phyloP scores from a whole-genome alignment of 2,888 invertebrate species.

The Drosophila greeni region DNA sequence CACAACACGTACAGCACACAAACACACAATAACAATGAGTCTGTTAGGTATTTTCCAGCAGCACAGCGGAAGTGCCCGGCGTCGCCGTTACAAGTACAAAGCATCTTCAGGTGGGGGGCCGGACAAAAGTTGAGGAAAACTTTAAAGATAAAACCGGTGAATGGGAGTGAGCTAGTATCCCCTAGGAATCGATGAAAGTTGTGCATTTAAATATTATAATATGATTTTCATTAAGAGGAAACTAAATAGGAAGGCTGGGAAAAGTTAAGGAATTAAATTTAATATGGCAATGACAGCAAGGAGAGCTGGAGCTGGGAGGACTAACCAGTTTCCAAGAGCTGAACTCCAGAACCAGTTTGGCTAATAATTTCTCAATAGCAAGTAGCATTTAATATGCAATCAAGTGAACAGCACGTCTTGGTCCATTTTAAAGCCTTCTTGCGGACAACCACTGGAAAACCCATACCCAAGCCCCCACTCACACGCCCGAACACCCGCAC shows the following conservation, averaged over 20 bases:
- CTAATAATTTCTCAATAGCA: neutral
- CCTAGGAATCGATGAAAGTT: neutral
- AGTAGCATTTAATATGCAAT: constrained; percentile 22
- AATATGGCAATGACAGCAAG: neutral
- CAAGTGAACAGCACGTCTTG: constrained; percentile 13
- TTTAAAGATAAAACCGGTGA: constrained; percentile 62
- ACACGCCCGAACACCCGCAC: constrained; percentile 10
- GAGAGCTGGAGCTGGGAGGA: neutral
- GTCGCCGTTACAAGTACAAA: constrained; percentile 19
- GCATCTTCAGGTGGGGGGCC: constrained; percentile 27
- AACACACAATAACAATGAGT: constrained; percentile 11
- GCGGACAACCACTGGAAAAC: constrained; percentile 21
- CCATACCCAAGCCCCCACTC: constrained; percentile 2
- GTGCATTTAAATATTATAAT: constrained; percentile 1
- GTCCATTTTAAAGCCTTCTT: constrained; percentile 38
- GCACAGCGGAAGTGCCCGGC: constrained; percentile 25
- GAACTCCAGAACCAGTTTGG: neutral
- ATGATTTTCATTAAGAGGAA: neutral
- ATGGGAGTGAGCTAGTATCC: constrained; percentile 31
- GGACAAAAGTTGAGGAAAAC: constrained; percentile 43
- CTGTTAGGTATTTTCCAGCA: constrained; percentile 7
- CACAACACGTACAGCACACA: constrained; percentile 37
- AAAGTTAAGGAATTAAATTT: neutral
- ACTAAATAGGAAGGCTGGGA: neutral
- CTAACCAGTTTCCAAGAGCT: too few species aligned